Base-by-base conservation (phyloP, 2,797 vertebrate species). In the Sebastes melanostomus region DNA sequence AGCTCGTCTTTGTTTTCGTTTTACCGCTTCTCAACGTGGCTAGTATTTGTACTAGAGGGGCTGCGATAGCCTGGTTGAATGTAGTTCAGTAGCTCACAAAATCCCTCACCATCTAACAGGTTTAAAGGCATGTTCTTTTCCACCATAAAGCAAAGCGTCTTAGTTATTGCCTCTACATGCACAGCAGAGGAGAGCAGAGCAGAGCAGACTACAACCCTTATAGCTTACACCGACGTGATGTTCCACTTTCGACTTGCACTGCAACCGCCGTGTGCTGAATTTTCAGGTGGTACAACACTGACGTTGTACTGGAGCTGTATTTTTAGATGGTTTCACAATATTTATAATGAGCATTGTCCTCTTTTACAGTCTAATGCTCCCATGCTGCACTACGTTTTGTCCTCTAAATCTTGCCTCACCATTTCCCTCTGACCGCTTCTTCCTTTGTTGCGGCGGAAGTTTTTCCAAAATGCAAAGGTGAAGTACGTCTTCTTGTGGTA, bases 401-500 rank as follows among this genome's bases (percentile, higher is more conserved):
- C 42, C 16, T 46, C 42, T 46, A 2, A 1, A 46, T 18, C 16
- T 3, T 18, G 16, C 42, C 42, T 46, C 42, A 18, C 42, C 3
- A 3, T 46, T 46, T 46, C 42, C 42, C 42, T 46, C 42, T 46
- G 42, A 46, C 42, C 42, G 42, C 16, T 18, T 46, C 42, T 46
- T 46, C 16, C 42, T 46, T 46, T 46, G 42, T 46, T 46, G 42
- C 1, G 42, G 7, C 16, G 0, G 0, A 0, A 46, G 42, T 46
- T 46, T 46, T 46, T 42, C 16, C 16, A 0, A 46, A 46, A 18
- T 8, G 16, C 42, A 46, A 46, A 46, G 42, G 1, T 46, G 8
- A 52, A 52, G 20, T 52, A 52, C 2, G 0, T 52, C 8, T n/a
- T n/a, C 50, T 52, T 52, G 50, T 52, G 50, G 50, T n/a, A 46